These are phyloP conservation scores for Bhutanitis thaidina DNA, from an alignment of 2,888 invertebrate species.

Conservation along the genomic window DNA sequence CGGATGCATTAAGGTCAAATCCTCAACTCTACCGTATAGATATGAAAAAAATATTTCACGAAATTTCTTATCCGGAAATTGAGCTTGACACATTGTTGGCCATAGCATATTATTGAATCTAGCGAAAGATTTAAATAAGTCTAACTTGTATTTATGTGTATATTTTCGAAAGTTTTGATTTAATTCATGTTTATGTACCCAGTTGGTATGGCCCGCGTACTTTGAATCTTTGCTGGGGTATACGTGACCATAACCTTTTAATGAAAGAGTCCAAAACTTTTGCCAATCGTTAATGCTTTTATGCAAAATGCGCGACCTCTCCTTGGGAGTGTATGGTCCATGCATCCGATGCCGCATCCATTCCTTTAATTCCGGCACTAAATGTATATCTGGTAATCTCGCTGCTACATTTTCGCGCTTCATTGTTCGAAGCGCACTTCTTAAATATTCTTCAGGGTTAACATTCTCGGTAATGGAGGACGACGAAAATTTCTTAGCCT, in stretches of 20 bases:
- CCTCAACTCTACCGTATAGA: constrained; percentile 42
- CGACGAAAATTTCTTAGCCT: constrained; percentile 34
- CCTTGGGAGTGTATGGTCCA: constrained; percentile 39
- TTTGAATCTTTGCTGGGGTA: constrained; percentile 36
- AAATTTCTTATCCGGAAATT: constrained; percentile 64
- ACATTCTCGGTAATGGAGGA: constrained; percentile 52
- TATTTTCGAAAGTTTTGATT: constrained; percentile 48
- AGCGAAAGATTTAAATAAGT: constrained; percentile 50
- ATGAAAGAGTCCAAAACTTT: constrained; percentile 38
- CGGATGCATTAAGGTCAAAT: constrained; percentile 54
- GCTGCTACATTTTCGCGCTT: constrained; percentile 54
- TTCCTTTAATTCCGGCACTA: constrained; percentile 59
- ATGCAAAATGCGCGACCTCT: constrained; percentile 37
- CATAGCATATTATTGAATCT: constrained; percentile 54
- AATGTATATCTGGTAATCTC: constrained; percentile 56
- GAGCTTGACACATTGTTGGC: constrained; percentile 61
- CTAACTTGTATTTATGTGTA: constrained; percentile 40
- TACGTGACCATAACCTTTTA: constrained; percentile 45
- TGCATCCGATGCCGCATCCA: constrained; percentile 65
- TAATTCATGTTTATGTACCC: constrained; percentile 50
- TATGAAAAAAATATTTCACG: constrained; percentile 68
- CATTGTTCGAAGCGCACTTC: constrained; percentile 53
- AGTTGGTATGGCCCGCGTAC: constrained; percentile 43
- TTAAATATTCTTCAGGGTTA: constrained; percentile 54
- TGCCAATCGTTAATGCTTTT: constrained; percentile 50